A percentile compares a stretch with the other conserved stretches of the same genome.
Conservation (phyloP, 2,888 invertebrate genomes). For the Epirrhoe tristata region DNA sequence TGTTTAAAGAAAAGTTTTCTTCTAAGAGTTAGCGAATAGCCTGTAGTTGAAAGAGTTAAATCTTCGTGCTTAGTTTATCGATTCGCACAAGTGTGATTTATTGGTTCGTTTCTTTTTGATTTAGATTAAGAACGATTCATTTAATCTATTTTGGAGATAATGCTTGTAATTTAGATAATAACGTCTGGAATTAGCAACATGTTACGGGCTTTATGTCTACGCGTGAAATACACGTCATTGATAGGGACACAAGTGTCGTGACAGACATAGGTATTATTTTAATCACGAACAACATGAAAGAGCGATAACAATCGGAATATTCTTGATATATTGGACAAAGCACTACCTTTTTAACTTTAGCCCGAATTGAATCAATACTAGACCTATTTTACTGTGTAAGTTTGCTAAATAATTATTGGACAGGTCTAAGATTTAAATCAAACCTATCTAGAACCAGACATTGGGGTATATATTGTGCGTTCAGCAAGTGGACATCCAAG, state of each 20-base stretch:
- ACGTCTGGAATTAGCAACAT: constrained; percentile 11
- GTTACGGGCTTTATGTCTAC: not conserved
- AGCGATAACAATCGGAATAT: constrained; percentile 12
- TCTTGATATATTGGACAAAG: not conserved
- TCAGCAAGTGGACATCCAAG: constrained; percentile 46
- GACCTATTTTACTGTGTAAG: not conserved
- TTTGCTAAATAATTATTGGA: not conserved
- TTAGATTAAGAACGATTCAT: not conserved
- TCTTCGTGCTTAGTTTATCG: too few species aligned
- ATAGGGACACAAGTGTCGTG: constrained; percentile 10
- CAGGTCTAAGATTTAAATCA: constrained; percentile 8
- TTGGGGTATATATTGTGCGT: constrained; percentile 39
- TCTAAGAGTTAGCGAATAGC: not conserved
- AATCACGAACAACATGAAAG: constrained; percentile 1
- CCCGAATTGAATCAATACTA: not conserved
- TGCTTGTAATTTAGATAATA: constrained; percentile 8
- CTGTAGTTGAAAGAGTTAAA: not conserved
- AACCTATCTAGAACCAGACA: constrained; percentile 43
- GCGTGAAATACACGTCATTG: constrained; percentile 13
- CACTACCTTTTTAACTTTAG: not conserved
- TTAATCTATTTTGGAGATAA: not conserved
- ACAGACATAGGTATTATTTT: not conserved
- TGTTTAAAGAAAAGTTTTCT: not conserved
- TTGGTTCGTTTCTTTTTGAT: not conserved
- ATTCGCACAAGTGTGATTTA: not conserved